phyloP scores from a whole-genome alignment of 1,140 invertebrate species.

The Myzus persicae region DNA sequence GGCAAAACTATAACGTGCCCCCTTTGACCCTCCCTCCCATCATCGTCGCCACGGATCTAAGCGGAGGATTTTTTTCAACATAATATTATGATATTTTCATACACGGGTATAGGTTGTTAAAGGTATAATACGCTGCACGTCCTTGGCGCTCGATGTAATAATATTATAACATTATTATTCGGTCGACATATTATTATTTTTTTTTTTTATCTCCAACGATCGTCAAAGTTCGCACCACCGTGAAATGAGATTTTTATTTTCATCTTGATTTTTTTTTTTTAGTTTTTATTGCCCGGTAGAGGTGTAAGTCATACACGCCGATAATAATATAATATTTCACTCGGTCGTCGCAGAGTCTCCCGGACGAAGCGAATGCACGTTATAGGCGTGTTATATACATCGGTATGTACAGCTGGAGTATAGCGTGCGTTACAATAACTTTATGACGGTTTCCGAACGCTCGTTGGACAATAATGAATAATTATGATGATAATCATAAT shows the following conservation, averaged over 20 bases:
- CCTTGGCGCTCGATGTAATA: background rate
- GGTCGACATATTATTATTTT: background rate
- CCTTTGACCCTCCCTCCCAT: background rate
- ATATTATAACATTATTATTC: background rate
- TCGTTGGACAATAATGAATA: background rate
- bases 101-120: background rate
- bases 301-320: background rate
- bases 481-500: background rate
- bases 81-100: background rate
- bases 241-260: constrained; percentile 19
- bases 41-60: background rate
- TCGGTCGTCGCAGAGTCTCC: background rate
- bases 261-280: background rate
- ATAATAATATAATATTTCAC: background rate
- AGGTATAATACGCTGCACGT: background rate
- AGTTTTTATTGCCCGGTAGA: background rate
- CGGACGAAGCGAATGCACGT: background rate
- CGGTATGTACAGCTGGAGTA: background rate
- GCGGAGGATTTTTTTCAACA: background rate
- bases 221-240: background rate
- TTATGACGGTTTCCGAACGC: background rate
- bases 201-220: background rate
- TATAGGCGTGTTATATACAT: background rate
- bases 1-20: constrained; percentile 7
- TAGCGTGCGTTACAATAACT: background rate